Evolutionary conservation across 2,888 invertebrate genomes (phyloP).

Genomic region (Ormyrus nitidulus): DNA sequence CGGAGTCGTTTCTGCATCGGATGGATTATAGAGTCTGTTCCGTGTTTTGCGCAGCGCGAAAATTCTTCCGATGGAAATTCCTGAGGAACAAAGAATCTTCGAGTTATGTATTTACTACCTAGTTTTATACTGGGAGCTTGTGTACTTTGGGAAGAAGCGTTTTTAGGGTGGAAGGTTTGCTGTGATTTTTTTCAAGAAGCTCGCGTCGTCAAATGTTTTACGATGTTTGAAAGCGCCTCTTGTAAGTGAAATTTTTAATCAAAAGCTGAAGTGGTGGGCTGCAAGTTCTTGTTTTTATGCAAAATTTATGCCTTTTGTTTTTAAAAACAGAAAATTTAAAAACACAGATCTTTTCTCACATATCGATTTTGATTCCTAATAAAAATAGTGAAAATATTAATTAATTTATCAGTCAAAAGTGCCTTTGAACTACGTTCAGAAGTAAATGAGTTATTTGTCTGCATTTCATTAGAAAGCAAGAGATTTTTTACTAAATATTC

Average conservation of each 20-base stretch:
- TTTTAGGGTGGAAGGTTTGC: neutral
- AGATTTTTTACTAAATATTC: too few relatives aligned
- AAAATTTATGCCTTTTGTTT: too few relatives aligned
- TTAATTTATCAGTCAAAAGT: neutral
- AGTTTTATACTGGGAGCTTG: neutral
- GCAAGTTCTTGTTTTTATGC: too few relatives aligned
- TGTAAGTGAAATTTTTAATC: constrained; percentile 32
- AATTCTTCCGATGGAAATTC: constrained; percentile 21
- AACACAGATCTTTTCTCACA: too few relatives aligned
- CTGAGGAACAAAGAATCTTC: neutral
- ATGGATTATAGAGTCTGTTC: neutral
- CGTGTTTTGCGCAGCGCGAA: neutral
- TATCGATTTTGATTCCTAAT: too few relatives aligned
- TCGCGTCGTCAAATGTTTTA: constrained; percentile 35
- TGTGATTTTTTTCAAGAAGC: constrained; percentile 5
- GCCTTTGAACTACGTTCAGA: too few relatives aligned
- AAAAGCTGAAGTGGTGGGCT: neutral
- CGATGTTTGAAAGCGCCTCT: neutral
- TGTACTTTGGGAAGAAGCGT: neutral
- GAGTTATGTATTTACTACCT: neutral
- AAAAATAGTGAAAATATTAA: neutral
- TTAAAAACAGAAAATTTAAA: too few relatives aligned
- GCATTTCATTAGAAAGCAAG: too few relatives aligned
- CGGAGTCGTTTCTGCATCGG: constrained; percentile 15
- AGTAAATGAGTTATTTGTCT: too few relatives aligned